These are phyloP conservation scores for Characodon lateralis DNA, from an alignment of 2,797 vertebrate species.

Conservation along the genomic window DNA sequence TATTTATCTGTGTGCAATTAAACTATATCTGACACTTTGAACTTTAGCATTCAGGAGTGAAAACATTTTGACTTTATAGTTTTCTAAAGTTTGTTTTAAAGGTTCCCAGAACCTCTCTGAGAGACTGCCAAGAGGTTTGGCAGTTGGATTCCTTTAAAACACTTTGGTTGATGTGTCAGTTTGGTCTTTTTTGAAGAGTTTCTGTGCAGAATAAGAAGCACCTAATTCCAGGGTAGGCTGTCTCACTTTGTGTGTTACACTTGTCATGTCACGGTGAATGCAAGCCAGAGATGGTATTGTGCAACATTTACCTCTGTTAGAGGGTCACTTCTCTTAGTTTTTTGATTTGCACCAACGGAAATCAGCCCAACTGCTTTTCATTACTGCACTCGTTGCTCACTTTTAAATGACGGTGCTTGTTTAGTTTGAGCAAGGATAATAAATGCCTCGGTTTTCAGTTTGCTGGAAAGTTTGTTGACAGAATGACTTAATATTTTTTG, in stretches of 20 bases:
- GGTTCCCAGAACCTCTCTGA: background rate
- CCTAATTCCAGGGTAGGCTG: conserved; percentile 17
- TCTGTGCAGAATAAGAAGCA: conserved; percentile 8
- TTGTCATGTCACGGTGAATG: conserved; percentile 45
- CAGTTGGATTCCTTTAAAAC: conserved; percentile 10
- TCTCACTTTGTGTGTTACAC: conserved; percentile 26
- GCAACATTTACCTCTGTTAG: conserved; percentile 51
- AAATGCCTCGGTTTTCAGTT: conserved; percentile 61
- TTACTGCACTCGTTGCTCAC: conserved; percentile 66
- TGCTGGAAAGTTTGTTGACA: conserved; percentile 13
- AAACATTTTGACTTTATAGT: background rate
- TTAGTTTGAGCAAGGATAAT: conserved; percentile 63
- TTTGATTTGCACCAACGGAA: conserved; percentile 72
- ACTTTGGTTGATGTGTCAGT: conserved; percentile 8
- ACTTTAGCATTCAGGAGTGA: background rate
- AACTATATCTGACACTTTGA: background rate
- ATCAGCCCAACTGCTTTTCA: conserved; percentile 67
- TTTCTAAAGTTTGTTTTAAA: conserved; percentile 1
- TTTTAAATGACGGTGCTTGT: conserved; percentile 67
- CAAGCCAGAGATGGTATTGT: conserved; percentile 6
- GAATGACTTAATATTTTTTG: conserved; percentile 1
- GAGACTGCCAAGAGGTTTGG: background rate
- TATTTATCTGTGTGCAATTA: background rate
- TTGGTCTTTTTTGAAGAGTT: conserved; percentile 11
- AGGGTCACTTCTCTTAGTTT: conserved; percentile 45